Percentiles rank a stretch among this genome's conserved stretches.
phyloP scores from a whole-genome alignment of 2,888 invertebrate species.

The Helicoverpa assulta region DNA sequence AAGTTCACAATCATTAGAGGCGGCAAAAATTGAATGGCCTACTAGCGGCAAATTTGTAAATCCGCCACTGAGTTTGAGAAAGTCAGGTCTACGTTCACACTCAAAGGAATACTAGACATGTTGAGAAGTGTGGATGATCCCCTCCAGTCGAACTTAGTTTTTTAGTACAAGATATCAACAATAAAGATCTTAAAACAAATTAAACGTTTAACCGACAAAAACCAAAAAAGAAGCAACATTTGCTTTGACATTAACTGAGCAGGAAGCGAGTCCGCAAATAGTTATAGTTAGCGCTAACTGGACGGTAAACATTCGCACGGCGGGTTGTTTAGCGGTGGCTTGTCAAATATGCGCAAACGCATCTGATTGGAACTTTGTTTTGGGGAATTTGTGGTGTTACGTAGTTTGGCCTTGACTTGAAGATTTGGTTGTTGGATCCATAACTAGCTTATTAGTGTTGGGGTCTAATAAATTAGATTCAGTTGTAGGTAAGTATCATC shows the following conservation, averaged over 20 bases:
- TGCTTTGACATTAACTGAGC: constrained; percentile 4
- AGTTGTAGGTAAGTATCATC: too few relatives aligned
- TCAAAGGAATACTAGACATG: too few relatives aligned
- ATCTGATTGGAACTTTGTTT: constrained; percentile 13
- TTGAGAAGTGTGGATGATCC: too few relatives aligned
- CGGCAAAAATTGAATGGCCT: too few relatives aligned
- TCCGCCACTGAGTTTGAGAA: too few relatives aligned
- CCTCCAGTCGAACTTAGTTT: too few relatives aligned
- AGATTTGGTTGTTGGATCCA: background rate
- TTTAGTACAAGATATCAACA: background rate
- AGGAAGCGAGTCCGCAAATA: constrained; percentile 33
- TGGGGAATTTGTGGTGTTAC: constrained; percentile 13
- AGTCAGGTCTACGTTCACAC: too few relatives aligned
- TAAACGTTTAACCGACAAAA: background rate
- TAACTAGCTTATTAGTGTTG: too few relatives aligned
- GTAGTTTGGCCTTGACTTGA: constrained; percentile 12
- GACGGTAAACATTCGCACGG: constrained; percentile 32
- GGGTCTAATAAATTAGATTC: too few relatives aligned
- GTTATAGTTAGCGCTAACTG: constrained; percentile 16
- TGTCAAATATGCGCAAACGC: constrained; percentile 31
- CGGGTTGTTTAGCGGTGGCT: constrained; percentile 28
- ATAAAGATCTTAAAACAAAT: background rate
- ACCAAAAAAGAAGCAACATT: background rate
- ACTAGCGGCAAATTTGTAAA: too few relatives aligned
- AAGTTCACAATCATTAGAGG: too few relatives aligned